Evolutionary conservation across 2,888 invertebrate species (phyloP).

Genomic region (Lasioglossum figueresi): DNA sequence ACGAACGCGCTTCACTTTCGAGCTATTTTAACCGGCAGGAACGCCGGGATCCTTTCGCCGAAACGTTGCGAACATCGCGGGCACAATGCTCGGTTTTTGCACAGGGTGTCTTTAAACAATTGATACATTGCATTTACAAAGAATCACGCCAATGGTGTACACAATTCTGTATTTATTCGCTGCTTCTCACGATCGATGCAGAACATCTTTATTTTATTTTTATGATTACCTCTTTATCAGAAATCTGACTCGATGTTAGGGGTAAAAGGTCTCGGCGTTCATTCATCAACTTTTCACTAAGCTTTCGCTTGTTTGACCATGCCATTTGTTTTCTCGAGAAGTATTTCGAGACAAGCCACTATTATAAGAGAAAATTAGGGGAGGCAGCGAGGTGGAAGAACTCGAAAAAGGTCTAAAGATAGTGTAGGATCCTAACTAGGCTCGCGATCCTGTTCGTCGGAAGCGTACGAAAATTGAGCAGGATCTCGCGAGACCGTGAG

Average conservation of each 20-base stretch:
- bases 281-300: background rate
- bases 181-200: too few species aligned
- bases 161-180: background rate
- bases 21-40: conserved; percentile 20
- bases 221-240: too few species aligned
- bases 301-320: background rate
- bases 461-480: background rate
- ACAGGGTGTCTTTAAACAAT: background rate
- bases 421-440: background rate
- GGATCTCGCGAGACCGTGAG: background rate
- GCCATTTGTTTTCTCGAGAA: background rate
- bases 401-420: conserved; percentile 1
- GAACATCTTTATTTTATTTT: too few species aligned
- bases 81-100: background rate
- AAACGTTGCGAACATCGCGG: background rate
- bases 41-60: background rate
- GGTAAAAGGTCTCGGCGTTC: background rate
- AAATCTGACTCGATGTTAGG: background rate
- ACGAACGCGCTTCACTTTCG: background rate
- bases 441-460: background rate
- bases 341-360: background rate
- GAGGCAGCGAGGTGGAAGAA: background rate
- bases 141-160: background rate
- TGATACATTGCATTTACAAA: background rate
- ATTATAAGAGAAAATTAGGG: background rate